Conservation (phyloP, 2,113 vertebrate species). For the Arenaria interpres region DNA sequence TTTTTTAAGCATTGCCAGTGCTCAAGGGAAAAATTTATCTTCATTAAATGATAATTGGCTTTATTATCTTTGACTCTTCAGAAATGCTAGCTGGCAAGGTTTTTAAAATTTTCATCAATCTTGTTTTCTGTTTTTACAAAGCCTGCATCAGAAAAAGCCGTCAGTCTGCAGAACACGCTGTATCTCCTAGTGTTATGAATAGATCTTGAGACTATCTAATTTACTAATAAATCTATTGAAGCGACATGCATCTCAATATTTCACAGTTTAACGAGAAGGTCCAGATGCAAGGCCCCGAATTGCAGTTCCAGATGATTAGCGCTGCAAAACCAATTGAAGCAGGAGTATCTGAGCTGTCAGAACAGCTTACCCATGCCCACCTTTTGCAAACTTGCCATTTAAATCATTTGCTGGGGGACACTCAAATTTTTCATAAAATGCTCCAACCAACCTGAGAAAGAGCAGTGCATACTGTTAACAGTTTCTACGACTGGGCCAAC, state of each 20-base stretch:
- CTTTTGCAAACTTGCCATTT: conserved; percentile 6
- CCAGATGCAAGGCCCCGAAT: not conserved
- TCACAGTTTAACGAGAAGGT: not conserved
- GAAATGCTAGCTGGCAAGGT: conserved; percentile 65
- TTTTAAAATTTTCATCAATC: conserved; percentile 63
- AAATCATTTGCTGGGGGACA: not conserved
- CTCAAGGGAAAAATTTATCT: conserved; percentile 56
- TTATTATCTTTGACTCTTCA: conserved; percentile 67
- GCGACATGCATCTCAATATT: not conserved
- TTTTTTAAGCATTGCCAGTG: not conserved
- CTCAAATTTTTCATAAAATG: not conserved
- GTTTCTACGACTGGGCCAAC: not conserved
- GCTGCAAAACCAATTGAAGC: not conserved
- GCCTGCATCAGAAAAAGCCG: not conserved
- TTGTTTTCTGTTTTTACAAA: conserved; percentile 59
- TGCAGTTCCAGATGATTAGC: not conserved
- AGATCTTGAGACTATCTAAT: conserved; percentile 33
- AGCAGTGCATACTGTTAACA: not conserved
- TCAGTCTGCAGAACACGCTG: not conserved
- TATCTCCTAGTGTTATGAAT: not conserved
- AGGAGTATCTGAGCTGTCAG: conserved; percentile 19
- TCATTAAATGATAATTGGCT: conserved; percentile 67
- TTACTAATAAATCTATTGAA: conserved; percentile 27
- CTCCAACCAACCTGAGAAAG: not conserved
- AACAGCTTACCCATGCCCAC: not conserved